A percentile compares a stretch with the other conserved stretches of the same genome.
Evolutionary conservation across 2,113 vertebrate species (phyloP).

Genomic region (Chitala chitala): DNA sequence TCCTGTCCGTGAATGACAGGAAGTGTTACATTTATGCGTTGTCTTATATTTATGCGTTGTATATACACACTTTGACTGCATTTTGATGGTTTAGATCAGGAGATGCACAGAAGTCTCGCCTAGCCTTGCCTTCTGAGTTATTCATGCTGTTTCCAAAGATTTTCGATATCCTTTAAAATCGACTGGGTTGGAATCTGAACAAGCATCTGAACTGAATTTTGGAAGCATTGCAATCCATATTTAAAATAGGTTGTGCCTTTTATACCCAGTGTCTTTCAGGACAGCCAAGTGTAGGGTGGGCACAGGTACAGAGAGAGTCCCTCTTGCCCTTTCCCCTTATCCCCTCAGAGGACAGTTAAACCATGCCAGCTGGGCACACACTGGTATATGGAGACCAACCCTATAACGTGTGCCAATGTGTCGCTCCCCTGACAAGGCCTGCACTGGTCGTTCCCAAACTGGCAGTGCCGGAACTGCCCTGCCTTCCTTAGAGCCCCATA

Average conservation of each 20-base stretch:
- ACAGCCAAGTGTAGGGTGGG: constrained; percentile 3
- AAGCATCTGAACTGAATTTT: not conserved
- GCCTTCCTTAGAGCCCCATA: constrained; percentile 28
- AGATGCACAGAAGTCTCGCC: too few species aligned
- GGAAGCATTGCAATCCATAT: not conserved
- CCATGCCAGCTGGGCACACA: not conserved
- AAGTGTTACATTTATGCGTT: too few species aligned
- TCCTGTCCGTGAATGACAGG: too few species aligned
- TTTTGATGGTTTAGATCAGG: too few species aligned
- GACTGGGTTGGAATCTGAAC: not conserved
- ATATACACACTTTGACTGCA: too few species aligned
- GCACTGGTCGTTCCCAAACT: not conserved
- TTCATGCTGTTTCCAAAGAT: too few species aligned
- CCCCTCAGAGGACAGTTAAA: constrained; percentile 3
- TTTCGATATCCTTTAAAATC: too few species aligned
- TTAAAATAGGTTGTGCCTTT: constrained; percentile 4
- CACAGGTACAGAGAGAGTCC: not conserved
- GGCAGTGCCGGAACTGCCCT: not conserved
- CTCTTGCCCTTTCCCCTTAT: not conserved
- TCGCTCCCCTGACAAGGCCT: not conserved
- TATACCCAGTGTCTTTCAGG: not conserved
- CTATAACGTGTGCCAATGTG: constrained; percentile 11
- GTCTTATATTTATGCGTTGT: too few species aligned
- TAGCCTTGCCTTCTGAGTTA: too few species aligned
- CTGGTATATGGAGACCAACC: not conserved